Evolutionary conservation across 2,113 vertebrate genomes (phyloP), one percentile per base, ranked within the genome.

Genomic region (Thamnaconus septentrionalis): DNA sequence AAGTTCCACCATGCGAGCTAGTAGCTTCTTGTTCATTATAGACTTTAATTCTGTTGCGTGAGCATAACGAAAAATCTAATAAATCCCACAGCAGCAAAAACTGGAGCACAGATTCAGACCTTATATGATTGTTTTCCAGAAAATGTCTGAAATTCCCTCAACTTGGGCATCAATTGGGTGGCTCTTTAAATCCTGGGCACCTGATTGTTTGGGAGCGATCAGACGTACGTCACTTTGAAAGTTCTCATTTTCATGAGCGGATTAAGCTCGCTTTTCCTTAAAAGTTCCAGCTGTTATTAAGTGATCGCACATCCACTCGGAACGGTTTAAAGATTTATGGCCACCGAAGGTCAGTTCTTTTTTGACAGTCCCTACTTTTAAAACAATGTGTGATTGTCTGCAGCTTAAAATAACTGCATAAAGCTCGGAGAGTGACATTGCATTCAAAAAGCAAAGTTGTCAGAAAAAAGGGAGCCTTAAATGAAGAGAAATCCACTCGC

Each of bases 341-440:
- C 4, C 5, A 3, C 61, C n/a, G 58, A 5, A 69, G 66, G 76
- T 61, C 6, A 40, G 46, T 4, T 7, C 56, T 59, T 56, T 56
- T 56, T 64, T 79, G 55, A 57, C 49, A 10, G 5, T 31, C 18
- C 18, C 6, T 50, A 49, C 76, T 72, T 62, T 54, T 39, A 43
- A 39, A 57, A 53, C 54, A 55, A 47, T 53, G 59, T 18, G 43
- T 3, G 49, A 11, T 8, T 61, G 66, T 73, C 75, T 63, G 66
- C 64, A 54, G 73, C 61, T 56, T 71, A 57, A 59, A 73, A 56
- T 44, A 61, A 53, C 61, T 54, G 42, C 11, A 70, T 44, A 60
- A 68, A 66, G 53, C 61, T 66, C 2, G 12, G 7, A 59, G 43
- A 54, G 39, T 59, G 66, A 68, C 60, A 49, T 50, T 41, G 56